Percentiles rank a stretch among this genome's conserved stretches.
These are phyloP conservation scores for Aspidoscelis tigris DNA, from an alignment of 2,113 vertebrate species.

Conservation along the genomic window DNA sequence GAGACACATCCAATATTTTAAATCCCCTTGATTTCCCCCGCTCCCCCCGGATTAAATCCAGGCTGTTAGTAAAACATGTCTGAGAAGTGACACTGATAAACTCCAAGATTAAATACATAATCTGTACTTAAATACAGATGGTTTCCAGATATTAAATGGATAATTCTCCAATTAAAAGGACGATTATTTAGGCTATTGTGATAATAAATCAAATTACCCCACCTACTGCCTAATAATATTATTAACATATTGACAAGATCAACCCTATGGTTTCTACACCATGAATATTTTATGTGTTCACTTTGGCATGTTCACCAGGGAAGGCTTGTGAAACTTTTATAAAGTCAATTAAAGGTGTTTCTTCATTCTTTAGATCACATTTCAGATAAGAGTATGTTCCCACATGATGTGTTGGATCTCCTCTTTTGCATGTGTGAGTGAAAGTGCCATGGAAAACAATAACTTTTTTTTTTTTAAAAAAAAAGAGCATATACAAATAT, in stretches of 20 bases:
- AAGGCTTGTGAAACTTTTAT: background rate
- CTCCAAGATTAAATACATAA: background rate
- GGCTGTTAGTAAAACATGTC: conserved; percentile 19
- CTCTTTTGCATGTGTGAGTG: background rate
- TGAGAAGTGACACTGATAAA: background rate
- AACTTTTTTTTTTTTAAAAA: background rate
- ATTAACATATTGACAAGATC: background rate
- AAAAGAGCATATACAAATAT: background rate
- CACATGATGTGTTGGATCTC: background rate
- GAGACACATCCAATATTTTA: conserved; percentile 40
- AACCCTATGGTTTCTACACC: background rate
- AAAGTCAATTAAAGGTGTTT: background rate
- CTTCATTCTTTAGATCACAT: background rate
- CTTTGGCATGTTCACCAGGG: background rate
- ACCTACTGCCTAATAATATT: background rate
- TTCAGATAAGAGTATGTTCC: background rate
- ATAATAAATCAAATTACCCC: background rate
- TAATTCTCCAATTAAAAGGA: background rate
- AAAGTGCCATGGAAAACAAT: background rate
- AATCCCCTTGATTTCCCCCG: background rate
- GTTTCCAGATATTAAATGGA: conserved; percentile 33
- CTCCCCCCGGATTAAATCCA: background rate
- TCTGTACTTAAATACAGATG: background rate
- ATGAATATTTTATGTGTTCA: background rate
- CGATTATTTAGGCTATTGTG: background rate